Evolutionary conservation across 1,140 invertebrate species (phyloP).

Genomic region (Drosophila biarmipes): DNA sequence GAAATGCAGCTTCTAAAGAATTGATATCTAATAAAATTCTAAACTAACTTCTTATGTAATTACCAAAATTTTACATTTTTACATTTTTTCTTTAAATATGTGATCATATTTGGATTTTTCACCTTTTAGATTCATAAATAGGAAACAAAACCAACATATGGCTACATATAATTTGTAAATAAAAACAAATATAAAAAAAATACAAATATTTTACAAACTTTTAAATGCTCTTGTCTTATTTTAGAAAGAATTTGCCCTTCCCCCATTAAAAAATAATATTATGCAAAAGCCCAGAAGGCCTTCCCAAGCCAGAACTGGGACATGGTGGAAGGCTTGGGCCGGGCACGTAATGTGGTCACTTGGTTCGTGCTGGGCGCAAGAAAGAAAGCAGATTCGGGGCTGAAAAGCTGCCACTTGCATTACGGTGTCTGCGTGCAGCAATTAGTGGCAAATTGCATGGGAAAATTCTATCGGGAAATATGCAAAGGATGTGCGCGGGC

Average conservation of each 20-base stretch:
- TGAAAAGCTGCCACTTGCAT: slow-evolving; percentile 26
- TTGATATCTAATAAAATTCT: too few species aligned
- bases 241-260: too few species aligned
- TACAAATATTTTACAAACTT: background rate
- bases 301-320: slow-evolving; percentile 42
- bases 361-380: slow-evolving; percentile 48
- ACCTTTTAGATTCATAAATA: too few species aligned
- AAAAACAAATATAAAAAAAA: too few species aligned
- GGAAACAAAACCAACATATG: too few species aligned
- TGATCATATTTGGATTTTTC: too few species aligned
- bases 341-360: slow-evolving; percentile 58
- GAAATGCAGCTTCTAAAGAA: too few species aligned
- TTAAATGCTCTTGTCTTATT: background rate
- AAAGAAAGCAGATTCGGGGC: slow-evolving; percentile 58
- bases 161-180: too few species aligned
- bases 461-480: slow-evolving; percentile 76
- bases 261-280: slow-evolving; percentile 1
- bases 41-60: too few species aligned
- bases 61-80: too few species aligned
- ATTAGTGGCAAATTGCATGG: slow-evolving; percentile 80
- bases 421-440: slow-evolving; percentile 67
- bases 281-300: slow-evolving; percentile 24
- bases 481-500: slow-evolving; percentile 61
- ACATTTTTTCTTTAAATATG: too few species aligned
- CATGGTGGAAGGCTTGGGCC: slow-evolving; percentile 1